Evolutionary conservation across 2,797 vertebrate genomes (phyloP).

Genomic region (Sphenopsis melanotis): DNA sequence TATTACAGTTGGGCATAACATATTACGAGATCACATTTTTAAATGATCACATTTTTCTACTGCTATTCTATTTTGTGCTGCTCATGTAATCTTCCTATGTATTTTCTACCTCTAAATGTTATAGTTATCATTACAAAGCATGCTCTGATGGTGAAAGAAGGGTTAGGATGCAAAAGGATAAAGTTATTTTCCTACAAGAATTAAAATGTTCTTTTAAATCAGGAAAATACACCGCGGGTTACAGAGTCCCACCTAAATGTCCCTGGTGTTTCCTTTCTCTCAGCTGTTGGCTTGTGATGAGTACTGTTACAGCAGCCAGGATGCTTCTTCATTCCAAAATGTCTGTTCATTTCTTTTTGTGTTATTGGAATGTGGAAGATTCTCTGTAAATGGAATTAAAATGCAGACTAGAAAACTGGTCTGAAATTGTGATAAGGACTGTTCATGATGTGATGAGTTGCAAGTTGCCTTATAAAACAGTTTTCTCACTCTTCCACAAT

Average conservation of each 20-base stretch:
- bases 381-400: not conserved
- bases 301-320: not conserved
- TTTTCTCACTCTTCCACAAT: slow-evolving; percentile 4
- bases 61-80: not conserved
- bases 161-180: not conserved
- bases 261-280: not conserved
- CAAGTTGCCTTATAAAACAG: not conserved
- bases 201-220: not conserved
- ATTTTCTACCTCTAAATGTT: not conserved
- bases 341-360: not conserved
- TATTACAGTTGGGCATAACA: not conserved
- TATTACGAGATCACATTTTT: not conserved
- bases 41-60: not conserved
- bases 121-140: not conserved
- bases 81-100: not conserved
- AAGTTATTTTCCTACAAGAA: not conserved
- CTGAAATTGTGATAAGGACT: not conserved
- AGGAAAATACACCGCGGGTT: not conserved
- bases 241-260: not conserved
- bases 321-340: not conserved
- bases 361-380: not conserved
- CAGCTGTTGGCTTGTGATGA: not conserved
- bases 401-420: not conserved
- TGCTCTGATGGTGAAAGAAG: not conserved
- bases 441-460: not conserved